Evolutionary conservation across 2,113 vertebrate species (phyloP).

Genomic region (Myotis yumanensis): DNA sequence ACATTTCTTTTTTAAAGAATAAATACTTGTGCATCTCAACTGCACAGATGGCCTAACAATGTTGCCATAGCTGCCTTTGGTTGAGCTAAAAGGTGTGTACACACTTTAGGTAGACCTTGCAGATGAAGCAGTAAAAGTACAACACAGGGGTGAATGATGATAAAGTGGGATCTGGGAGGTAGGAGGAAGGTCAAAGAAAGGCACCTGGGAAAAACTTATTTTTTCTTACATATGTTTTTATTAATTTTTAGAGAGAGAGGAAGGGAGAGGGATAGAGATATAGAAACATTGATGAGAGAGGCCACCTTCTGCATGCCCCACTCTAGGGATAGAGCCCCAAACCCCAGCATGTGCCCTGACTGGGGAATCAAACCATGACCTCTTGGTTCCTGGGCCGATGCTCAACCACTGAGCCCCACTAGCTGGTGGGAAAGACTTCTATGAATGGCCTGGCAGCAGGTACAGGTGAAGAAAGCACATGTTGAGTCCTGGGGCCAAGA

Average conservation of each 20-base stretch:
- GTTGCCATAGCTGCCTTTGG: background rate
- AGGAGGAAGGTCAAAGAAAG: slow-evolving; percentile 34
- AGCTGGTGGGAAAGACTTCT: background rate
- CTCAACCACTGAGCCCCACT: too few relatives aligned
- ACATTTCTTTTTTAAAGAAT: slow-evolving; percentile 51
- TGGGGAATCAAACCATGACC: too few relatives aligned
- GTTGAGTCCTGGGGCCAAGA: background rate
- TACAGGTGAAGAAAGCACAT: background rate
- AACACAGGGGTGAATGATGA: background rate
- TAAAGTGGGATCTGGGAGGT: background rate
- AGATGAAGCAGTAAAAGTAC: background rate
- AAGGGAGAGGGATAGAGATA: too few relatives aligned
- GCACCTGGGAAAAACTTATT: background rate
- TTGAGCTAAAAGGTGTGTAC: background rate
- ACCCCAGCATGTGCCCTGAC: too few relatives aligned
- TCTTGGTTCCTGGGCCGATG: too few relatives aligned
- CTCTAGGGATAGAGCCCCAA: too few relatives aligned
- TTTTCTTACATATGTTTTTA: too few relatives aligned
- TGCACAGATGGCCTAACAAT: slow-evolving; percentile 22
- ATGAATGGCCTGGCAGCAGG: slow-evolving; percentile 22
- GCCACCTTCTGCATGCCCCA: too few relatives aligned
- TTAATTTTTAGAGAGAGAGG: too few relatives aligned
- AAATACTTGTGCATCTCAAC: background rate
- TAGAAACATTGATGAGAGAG: too few relatives aligned
- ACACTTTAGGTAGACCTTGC: background rate